A percentile compares a stretch with the other conserved stretches of the same genome.
phyloP scores from a whole-genome alignment of 2,888 invertebrate species.

The Meandrusa payeni region DNA sequence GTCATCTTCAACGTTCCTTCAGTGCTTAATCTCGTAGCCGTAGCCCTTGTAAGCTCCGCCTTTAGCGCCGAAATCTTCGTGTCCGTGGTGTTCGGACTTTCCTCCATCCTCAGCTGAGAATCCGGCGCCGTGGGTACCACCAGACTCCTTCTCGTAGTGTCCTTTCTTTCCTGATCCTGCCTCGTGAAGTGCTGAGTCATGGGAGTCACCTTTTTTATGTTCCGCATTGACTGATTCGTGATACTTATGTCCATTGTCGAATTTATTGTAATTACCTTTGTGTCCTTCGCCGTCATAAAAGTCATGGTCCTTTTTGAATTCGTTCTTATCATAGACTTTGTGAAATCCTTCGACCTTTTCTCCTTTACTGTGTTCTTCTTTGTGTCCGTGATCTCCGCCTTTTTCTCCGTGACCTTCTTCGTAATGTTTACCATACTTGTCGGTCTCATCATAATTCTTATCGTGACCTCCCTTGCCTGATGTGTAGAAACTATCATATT shows the following conservation, averaged over 20 bases:
- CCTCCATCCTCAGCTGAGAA: conserved; percentile 75
- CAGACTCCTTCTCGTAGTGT: conserved; percentile 75
- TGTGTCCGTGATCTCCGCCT: conserved; percentile 75
- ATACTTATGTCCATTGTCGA: conserved; percentile 73
- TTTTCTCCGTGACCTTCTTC: conserved; percentile 72
- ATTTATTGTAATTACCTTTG: conserved; percentile 81
- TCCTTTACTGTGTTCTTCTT: conserved; percentile 80
- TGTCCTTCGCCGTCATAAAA: conserved; percentile 84
- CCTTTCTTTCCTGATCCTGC: conserved; percentile 72
- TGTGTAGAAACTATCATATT: conserved; percentile 74
- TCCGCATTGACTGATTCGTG: conserved; percentile 75
- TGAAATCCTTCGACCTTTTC: conserved; percentile 84
- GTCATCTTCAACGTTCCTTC: conserved; percentile 37
- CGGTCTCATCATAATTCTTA: conserved; percentile 71
- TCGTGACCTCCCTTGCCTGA: conserved; percentile 75
- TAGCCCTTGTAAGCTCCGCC: conserved; percentile 48
- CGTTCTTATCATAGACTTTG: conserved; percentile 85
- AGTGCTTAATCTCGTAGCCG: conserved; percentile 67
- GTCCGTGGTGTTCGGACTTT: conserved; percentile 68
- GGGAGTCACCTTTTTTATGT: conserved; percentile 74
- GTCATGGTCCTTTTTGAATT: conserved; percentile 86
- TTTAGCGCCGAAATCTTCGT: conserved; percentile 70
- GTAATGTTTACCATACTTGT: conserved; percentile 73
- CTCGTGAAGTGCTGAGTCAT: conserved; percentile 74
- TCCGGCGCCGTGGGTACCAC: conserved; percentile 57